Base-by-base conservation (phyloP, 2,797 vertebrate species). In the Lates japonicus region DNA sequence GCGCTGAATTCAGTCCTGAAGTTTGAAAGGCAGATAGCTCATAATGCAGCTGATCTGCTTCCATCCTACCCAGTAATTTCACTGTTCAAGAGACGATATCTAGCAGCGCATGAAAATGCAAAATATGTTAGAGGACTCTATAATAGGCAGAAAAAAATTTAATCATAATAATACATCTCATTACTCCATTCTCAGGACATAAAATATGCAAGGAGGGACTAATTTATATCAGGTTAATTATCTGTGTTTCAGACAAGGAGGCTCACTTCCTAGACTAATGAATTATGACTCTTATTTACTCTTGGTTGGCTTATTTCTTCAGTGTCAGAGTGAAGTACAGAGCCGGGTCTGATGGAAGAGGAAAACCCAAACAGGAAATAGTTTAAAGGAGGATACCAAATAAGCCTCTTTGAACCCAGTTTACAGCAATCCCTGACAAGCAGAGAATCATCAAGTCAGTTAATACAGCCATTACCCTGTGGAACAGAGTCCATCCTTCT, bases 151-250 rank as follows among this genome's bases (percentile, higher is more conserved):
- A 25, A 51, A 58, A 59, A 81, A 82, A 82, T 44, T 42, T 60
- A 88, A 82, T 92, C 87, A 87, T 76, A 88, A 91, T 84, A 83
- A 90, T 71, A 79, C 82, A 90, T 81, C 92, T 93, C 88, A 94
- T 95, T 93, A 93, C 87, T 88, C 74, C 79, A 87, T 89, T 89
- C 74, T 77, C 70, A 70, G 67, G 80, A 90, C 70, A 89, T 91
- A 79, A 93, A 93, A 90, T 93, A 93, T 94, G 91, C 89, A 94
- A 89, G 82, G 88, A 87, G 84, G 87, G 87, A 75, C 83, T 90
- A 80, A 92, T 94, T 94, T 91, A 84, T 93, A 93, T 92, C 91
- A 87, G 88, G 89, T 92, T 94, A 93, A 95, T 95, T 93, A 94
- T 93, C 90, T 93, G 82, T 90, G 90, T 86, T 93, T 91, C 88